A percentile compares a stretch with the other conserved stretches of the same genome.
These are phyloP conservation scores for Heliothis subflexa DNA, from an alignment of 1,140 invertebrate genomes.

Conservation along the genomic window DNA sequence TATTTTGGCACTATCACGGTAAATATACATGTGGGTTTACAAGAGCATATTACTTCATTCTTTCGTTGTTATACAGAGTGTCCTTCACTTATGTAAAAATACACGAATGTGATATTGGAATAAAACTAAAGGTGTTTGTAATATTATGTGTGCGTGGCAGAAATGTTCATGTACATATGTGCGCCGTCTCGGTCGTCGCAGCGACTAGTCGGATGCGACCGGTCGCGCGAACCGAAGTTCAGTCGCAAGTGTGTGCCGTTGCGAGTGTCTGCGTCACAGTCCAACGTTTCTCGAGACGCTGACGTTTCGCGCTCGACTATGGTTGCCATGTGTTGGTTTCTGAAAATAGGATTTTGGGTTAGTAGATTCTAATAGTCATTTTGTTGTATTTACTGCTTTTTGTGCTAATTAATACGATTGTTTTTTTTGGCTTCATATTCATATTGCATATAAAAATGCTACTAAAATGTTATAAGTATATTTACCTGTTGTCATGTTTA, in stretches of 20 bases:
- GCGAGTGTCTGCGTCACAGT: slow-evolving; percentile 65
- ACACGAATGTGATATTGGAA: slow-evolving; percentile 7
- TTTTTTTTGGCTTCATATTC: no score
- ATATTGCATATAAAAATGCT: no score
- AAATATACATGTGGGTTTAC: slow-evolving; percentile 17
- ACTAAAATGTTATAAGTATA: background rate
- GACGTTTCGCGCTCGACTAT: slow-evolving; percentile 79
- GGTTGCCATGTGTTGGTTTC: slow-evolving; percentile 76
- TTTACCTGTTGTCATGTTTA: slow-evolving; percentile 75
- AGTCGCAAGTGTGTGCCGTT: slow-evolving; percentile 66
- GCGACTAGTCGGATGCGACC: slow-evolving; percentile 48
- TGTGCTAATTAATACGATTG: no score
- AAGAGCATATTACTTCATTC: slow-evolving; percentile 6
- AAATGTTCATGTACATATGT: slow-evolving; percentile 82
- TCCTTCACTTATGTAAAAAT: slow-evolving; percentile 4
- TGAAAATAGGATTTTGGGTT: slow-evolving; percentile 1
- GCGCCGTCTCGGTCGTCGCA: slow-evolving; percentile 74
- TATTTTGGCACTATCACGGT: slow-evolving; percentile 46
- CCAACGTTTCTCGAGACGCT: slow-evolving; percentile 70
- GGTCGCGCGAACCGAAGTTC: slow-evolving; percentile 69
- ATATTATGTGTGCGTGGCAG: slow-evolving; percentile 71
- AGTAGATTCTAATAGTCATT: background rate
- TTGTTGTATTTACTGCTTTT: background rate
- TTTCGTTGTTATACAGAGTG: slow-evolving; percentile 12
- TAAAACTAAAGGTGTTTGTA: slow-evolving; percentile 9